Base-by-base conservation (phyloP, 2,797 vertebrate species). In the Chelonia mydas region DNA sequence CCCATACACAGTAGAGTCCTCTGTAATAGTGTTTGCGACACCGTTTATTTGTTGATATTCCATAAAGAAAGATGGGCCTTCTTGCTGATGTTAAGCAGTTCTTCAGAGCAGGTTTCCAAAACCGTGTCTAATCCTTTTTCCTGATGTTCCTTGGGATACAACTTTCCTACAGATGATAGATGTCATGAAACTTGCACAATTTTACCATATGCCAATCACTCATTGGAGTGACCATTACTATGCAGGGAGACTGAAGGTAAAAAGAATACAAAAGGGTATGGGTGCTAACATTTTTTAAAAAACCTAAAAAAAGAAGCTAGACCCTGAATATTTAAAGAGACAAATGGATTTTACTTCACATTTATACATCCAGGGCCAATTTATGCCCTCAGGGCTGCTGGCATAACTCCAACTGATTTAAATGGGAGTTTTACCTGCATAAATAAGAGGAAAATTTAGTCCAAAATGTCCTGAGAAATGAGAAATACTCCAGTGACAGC, bases 261-360 rank as follows among this genome's bases (percentile, higher is more conserved):
- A 89, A 91, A 92, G 82, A 65, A 96, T 81, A 96, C 94, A 79
- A 94, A 88, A 65, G 87, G 89, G 88, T 90, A 65, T 85, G 65
- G 77, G 90, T 96, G 93, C 89, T 91, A 96, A 94, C 96, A 92
- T 93, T 96, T 97, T 95, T 93, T 81, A 13, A 59, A 33, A 59
- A 61, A 7, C 13, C 6, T 15, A 61, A 33, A 79, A 45, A 78
- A 83, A 87, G 96, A 91, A 86, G 91, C 90, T 90, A 93, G 89
- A 90, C 84, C 89, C 92, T 89, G 89, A 87, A 68, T 95, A 95
- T 95, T 97, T 94, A 96, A 97, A 95, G 88, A 97, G 93, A 96
- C 93, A 95, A 88, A 97, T 97, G 94, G 88, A 86, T 98, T 98
- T 98, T 95, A 96, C 88, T 97, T 96, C 77, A 50, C 90, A 83